Percentiles rank a stretch among this genome's conserved stretches.
Evolutionary conservation across 35 echinoderm and acorn worm genomes (phyloP).

Genomic region (Heliocidaris erythrogramma): DNA sequence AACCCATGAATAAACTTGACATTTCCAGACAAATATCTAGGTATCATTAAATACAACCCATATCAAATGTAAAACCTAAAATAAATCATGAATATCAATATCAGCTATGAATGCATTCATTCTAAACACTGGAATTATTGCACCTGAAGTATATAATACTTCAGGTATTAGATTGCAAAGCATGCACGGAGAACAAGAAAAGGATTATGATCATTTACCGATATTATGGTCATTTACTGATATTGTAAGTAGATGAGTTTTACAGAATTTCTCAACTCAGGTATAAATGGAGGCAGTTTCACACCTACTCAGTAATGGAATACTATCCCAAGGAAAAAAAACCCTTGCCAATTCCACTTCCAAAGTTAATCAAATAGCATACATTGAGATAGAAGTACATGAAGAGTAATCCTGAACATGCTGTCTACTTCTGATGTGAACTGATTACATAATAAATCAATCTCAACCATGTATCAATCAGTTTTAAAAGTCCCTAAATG

Average conservation of each 20-base stretch:
- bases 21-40: not conserved
- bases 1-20: not conserved
- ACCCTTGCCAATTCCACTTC: not conserved
- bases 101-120: too few relatives aligned
- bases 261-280: too few relatives aligned
- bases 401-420: not conserved
- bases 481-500: not conserved
- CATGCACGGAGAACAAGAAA: too few relatives aligned
- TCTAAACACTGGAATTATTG: too few relatives aligned
- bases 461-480: not conserved
- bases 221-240: too few relatives aligned
- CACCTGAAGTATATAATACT: too few relatives aligned
- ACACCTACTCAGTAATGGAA: not conserved
- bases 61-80: too few relatives aligned
- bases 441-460: not conserved
- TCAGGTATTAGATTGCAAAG: too few relatives aligned
- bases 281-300: not conserved
- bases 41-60: too few relatives aligned
- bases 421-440: not conserved
- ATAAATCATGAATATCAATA: too few relatives aligned
- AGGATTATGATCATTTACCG: too few relatives aligned
- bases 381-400: not conserved
- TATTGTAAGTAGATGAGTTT: too few relatives aligned
- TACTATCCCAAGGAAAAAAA: not conserved
- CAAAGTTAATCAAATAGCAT: not conserved